Conservation (phyloP, 2,113 vertebrate species). For the Laterallus jamaicensis region DNA sequence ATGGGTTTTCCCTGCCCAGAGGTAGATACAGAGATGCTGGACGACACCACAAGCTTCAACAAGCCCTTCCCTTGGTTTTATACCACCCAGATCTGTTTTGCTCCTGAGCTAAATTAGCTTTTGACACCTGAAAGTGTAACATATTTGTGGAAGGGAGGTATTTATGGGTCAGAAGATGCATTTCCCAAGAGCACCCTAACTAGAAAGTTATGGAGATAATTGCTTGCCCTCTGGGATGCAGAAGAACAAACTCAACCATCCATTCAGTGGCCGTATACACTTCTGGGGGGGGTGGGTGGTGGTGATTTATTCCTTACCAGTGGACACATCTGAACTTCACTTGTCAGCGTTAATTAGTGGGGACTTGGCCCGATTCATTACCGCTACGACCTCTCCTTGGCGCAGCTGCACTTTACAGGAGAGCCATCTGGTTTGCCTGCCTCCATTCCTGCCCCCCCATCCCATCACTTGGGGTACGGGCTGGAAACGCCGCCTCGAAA, state of each 20-base stretch:
- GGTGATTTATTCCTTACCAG: constrained; percentile 63
- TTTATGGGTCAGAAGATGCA: not conserved
- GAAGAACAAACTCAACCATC: not conserved
- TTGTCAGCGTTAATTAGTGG: constrained; percentile 51
- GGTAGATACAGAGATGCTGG: not conserved
- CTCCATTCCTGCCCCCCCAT: not conserved
- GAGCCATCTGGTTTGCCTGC: constrained; percentile 69
- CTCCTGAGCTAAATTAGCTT: not conserved
- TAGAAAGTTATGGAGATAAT: constrained; percentile 45
- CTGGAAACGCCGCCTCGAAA: not conserved
- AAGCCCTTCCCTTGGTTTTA: fast-evolving
- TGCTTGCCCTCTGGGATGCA: constrained; percentile 65
- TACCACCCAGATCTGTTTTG: fast-evolving
- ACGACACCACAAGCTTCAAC: not conserved
- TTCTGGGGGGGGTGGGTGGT: not conserved
- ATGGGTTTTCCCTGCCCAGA: not conserved
- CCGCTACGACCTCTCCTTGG: not conserved
- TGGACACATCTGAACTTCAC: constrained; percentile 33
- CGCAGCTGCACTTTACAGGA: constrained; percentile 69
- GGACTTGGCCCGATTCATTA: constrained; percentile 22
- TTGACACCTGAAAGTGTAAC: not conserved
- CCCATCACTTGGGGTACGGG: not conserved
- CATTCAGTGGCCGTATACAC: fast-evolving
- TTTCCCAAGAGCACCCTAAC: not conserved
- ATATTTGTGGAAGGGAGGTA: not conserved